Evolutionary conservation across 2,797 vertebrate genomes (phyloP), one percentile per base, ranked within the genome.

Genomic region (Pantherophis vulpinus): DNA sequence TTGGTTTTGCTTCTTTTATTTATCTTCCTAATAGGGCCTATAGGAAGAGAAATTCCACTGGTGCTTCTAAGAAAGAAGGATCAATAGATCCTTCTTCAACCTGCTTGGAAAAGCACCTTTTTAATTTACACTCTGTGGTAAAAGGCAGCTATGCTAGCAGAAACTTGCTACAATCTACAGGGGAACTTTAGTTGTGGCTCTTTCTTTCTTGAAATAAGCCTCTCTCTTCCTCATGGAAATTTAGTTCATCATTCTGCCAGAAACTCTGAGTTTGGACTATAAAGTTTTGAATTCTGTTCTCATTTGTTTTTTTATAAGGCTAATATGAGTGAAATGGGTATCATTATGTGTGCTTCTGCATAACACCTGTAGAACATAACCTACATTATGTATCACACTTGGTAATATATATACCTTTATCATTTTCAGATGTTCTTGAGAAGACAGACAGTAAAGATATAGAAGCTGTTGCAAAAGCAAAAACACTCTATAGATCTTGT

Each of bases 401-500:
- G 5, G 9, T 25, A 58, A 56, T 90, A 20, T 4, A 10, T 4
- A 0, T 55, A 54, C 13, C 3, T 93, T 79, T 0, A 93, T 55
- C 92, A 25, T 47, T 98, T 98, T 93, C 96, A 98, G 98, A 97
- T 93, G 98, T 98, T 88, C 98, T 98, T 0, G 93, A 97, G 47
- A 95, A 95, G 58, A 92, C 97, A 20, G 96, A 97, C 91, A 91
- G 91, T 47, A 94, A 70, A 0, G 98, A 98, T 0, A 98, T 97
- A 87, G n/a, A 94, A 37, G 98, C 99, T 86, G 97, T 99, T 95
- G 97, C 98, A 96, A 99, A 99, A 97, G 99, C 99, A 83, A 99
- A 99, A 97, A 98, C 97, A 25, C 97, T 99, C 61, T 99, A 99
- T 96, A 98, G 98, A 95, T 99, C 99, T 0, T 99, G 99, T 92